Conservation (phyloP, 2,888 invertebrate genomes). For the Morpho helenor region DNA sequence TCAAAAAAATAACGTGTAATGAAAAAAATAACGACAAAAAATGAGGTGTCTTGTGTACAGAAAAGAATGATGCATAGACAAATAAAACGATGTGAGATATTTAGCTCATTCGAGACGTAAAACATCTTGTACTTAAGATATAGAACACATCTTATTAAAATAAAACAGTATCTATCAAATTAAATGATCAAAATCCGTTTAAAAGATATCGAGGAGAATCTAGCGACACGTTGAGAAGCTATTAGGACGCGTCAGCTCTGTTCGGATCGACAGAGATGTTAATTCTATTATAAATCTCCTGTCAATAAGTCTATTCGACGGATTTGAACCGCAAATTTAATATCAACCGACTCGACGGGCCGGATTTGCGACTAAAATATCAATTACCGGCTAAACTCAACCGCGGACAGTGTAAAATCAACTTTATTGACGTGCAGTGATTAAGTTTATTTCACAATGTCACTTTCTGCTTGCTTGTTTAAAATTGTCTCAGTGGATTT, state of each 20-base stretch:
- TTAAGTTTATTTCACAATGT: slow-evolving; percentile 16
- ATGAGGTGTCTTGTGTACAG: no score
- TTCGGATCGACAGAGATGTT: slow-evolving; percentile 23
- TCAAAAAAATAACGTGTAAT: no score
- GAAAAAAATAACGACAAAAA: no score
- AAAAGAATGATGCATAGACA: no score
- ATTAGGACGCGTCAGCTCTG: slow-evolving; percentile 1
- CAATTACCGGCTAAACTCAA: slow-evolving; percentile 16
- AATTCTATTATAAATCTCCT: slow-evolving; percentile 29
- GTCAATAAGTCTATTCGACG: slow-evolving; percentile 33
- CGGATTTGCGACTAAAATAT: slow-evolving; percentile 31
- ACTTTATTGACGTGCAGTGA: slow-evolving; percentile 2
- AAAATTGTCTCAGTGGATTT: slow-evolving; percentile 22
- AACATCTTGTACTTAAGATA: no score
- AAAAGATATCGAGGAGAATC: slow-evolving; percentile 3
- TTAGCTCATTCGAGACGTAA: no score
- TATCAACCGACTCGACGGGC: slow-evolving; percentile 24
- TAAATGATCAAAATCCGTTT: background rate
- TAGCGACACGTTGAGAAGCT: background rate
- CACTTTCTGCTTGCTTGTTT: slow-evolving; percentile 7
- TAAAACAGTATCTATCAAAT: background rate
- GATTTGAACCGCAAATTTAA: slow-evolving; percentile 34
- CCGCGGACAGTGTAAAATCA: slow-evolving; percentile 8
- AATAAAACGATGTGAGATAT: no score
- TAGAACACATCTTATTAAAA: no score